Evolutionary conservation across 2,888 invertebrate species (phyloP), one percentile per base, ranked within the genome.

Genomic region (Apomyelois bistriatella): DNA sequence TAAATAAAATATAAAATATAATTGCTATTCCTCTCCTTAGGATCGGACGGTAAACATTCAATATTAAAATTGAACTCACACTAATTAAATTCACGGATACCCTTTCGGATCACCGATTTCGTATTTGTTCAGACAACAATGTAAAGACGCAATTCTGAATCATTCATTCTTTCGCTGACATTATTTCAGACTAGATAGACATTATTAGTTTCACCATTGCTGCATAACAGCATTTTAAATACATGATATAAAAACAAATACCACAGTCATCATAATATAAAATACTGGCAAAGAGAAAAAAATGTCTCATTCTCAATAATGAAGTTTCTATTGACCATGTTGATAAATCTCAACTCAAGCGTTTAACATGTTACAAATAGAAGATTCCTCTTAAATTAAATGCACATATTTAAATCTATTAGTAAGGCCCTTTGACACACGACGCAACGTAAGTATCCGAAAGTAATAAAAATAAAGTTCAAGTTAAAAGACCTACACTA

Each of bases 231-330:
- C 41, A 53, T 54, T 53, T 48, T 38, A 46, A 50, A 60, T 58
- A 54, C 55, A 48, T 53, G 37, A 40, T 53, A 55, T 53, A 55
- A 56, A 54, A 54, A 59, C 36, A 52, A 47, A 47, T 53, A 61
- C 49, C 57, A 63, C 53, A 53, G 53, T 53, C 56, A 62, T 59
- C 58, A 56, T 65, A 59, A 59, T 62, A 60, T 61, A 61, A 83
- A 87, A 86, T 86, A 85, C 85, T 87, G 85, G 85, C 82, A 82
- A 79, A 83, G 79, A 79, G 79, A 79, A 76, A 79, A 66, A 67
- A 65, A 63, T 57, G 57, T 58, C 48, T 52, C 61, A 64, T 64
- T 59, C 61, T 58, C 61, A 61, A 60, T 62, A 61, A 60, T 61
- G 69, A 71, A 74, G 73, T 70, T 65, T 70, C 66, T 66, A 71